These are phyloP conservation scores for Aspidoscelis tigris DNA, from an alignment of 2,113 vertebrate genomes.

Conservation along the genomic window DNA sequence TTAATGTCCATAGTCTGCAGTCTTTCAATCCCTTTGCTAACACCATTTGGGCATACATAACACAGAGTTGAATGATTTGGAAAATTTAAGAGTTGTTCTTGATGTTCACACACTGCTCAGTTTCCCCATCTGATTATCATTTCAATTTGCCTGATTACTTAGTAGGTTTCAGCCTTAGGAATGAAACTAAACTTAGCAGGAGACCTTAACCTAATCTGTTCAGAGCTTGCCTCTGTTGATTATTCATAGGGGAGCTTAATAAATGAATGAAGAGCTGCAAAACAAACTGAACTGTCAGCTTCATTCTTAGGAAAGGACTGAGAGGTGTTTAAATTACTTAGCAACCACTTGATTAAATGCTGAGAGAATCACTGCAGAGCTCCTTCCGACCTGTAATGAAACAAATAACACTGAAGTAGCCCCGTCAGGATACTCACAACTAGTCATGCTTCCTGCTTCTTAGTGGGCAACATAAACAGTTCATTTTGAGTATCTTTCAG, in stretches of 20 bases:
- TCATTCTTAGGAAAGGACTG: slow-evolving; percentile 50
- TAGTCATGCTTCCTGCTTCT: slow-evolving; percentile 47
- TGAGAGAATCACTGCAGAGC: slow-evolving; percentile 46
- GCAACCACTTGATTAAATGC: slow-evolving; percentile 63
- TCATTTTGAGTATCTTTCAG: not conserved
- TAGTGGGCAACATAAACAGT: slow-evolving; percentile 34
- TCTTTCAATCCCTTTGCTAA: too few species aligned
- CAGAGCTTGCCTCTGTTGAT: slow-evolving; percentile 5
- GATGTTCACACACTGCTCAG: too few species aligned
- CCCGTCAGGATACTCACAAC: not conserved
- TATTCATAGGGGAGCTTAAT: slow-evolving; percentile 26
- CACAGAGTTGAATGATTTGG: too few species aligned
- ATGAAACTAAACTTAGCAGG: not conserved
- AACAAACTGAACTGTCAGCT: slow-evolving; percentile 40
- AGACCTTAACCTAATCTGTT: not conserved
- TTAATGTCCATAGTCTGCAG: too few species aligned
- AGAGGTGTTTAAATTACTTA: slow-evolving; percentile 56
- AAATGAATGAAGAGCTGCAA: slow-evolving; percentile 40
- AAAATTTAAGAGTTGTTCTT: too few species aligned
- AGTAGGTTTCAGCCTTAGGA: not conserved
- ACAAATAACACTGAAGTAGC: slow-evolving; percentile 24
- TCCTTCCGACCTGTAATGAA: slow-evolving; percentile 55
- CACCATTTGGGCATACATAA: too few species aligned
- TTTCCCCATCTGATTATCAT: too few species aligned
- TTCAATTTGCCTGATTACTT: too few species aligned